Base-by-base conservation (phyloP, 2,888 invertebrate genomes). In the Malacosoma neustria region DNA sequence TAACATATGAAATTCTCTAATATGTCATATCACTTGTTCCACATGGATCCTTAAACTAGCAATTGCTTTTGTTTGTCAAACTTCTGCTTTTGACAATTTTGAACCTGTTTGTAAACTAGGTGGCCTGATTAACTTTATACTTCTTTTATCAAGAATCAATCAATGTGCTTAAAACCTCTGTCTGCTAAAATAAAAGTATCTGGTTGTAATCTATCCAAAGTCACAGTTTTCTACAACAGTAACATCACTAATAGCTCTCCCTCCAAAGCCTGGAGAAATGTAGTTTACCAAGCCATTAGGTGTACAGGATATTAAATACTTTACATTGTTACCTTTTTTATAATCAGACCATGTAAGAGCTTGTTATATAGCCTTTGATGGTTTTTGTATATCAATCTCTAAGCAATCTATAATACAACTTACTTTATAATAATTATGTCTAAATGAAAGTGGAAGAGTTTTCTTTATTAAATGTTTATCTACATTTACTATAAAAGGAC, bases 331-430 rank as follows among this genome's bases (percentile, higher is more conserved):
- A 0, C 41, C 42, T 32, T 59, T 59, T 35, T 58, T 56, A 22
- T 65, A 63, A 4, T 61, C 57, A 13, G 70, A 70, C 69, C 68
- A 72, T 2, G 65, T 47, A 0, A 64, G 13, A 14, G 62, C 33
- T 47, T 67, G 65, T 33, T 61, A 32, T 1, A 66, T 3, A 2
- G 63, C 45, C 34, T 61, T 54, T 6, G 48, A 43, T 11, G 68
- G 66, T 42, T 65, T 71, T 47, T 71, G 55, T 15, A 71, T 43
- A 37, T 68, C 57, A 15, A 66, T 66, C 40, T 71, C 65, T 5
- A 70, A 40, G 32, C 67, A 72, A 33, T 71, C 67, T 31, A 67
- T 63, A 2, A 72, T 68, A 15, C 56, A 57, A 36, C 33, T 50
- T 0, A 61, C 54, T n/a, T 58, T 46, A 11, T 48, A 1, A 43